These are phyloP conservation scores for Dromas ardeola DNA, from an alignment of 2,113 vertebrate genomes.

Conservation along the genomic window DNA sequence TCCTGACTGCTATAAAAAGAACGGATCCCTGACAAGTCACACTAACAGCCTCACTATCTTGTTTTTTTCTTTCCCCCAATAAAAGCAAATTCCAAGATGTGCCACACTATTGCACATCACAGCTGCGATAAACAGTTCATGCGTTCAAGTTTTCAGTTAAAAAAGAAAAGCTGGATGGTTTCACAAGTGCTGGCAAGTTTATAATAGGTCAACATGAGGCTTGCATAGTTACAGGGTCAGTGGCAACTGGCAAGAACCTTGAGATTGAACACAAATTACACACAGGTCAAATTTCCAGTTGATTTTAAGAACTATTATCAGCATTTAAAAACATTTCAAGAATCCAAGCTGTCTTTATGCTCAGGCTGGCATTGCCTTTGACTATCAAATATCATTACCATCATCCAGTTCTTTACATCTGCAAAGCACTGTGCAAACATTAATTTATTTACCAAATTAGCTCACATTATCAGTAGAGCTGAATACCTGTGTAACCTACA, in stretches of 20 bases:
- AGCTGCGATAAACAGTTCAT: neutral
- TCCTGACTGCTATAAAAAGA: neutral
- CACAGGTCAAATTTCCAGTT: neutral
- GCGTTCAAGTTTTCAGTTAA: neutral
- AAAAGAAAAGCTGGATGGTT: neutral
- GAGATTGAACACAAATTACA: neutral
- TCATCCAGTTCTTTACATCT: neutral
- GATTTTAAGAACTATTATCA: neutral
- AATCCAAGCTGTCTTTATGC: neutral
- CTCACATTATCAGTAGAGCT: neutral
- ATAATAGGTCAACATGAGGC: neutral
- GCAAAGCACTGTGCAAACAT: neutral
- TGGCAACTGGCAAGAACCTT: neutral
- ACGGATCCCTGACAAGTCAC: neutral
- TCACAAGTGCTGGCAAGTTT: conserved; percentile 35
- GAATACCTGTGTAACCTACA: neutral
- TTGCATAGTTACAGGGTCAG: neutral
- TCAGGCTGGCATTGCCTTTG: neutral
- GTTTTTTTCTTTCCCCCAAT: neutral
- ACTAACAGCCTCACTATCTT: neutral
- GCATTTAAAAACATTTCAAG: conserved; percentile 8
- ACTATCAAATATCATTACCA: neutral
- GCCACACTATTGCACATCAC: neutral
- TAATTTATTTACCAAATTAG: conserved; percentile 22
- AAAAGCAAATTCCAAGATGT: neutral